Percentiles rank a stretch among this genome's conserved stretches.
Conservation (phyloP, 2,797 vertebrate genomes). For the Micropoecilia bifurca region DNA sequence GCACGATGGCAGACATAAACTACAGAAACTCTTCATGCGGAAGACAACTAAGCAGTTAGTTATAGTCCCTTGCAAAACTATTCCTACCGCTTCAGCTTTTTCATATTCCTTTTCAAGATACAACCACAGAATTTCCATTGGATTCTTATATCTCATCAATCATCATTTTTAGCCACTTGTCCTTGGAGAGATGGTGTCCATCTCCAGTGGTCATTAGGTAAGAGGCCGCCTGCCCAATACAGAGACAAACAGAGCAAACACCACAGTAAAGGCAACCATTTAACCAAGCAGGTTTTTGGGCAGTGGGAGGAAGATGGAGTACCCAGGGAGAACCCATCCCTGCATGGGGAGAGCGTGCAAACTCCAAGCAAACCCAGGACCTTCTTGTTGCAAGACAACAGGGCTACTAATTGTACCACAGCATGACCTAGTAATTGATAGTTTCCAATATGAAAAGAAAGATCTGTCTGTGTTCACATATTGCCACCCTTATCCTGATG, state of each 20-base stretch:
- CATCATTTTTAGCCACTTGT: neutral
- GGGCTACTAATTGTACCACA: neutral
- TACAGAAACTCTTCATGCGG: neutral
- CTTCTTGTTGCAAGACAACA: neutral
- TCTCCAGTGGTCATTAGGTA: neutral
- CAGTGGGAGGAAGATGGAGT: neutral
- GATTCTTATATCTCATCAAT: neutral
- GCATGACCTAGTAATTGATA: neutral
- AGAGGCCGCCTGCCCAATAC: neutral
- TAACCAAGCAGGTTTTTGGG: neutral
- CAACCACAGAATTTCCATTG: neutral
- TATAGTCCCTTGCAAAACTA: neutral
- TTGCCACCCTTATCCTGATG: neutral
- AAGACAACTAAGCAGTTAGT: conserved; percentile 9
- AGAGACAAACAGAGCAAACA: neutral
- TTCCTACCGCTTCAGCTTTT: neutral
- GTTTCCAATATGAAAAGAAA: neutral
- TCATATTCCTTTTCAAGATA: neutral
- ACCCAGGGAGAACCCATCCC: neutral
- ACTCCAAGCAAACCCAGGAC: neutral
- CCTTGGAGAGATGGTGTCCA: neutral
- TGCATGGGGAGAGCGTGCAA: neutral
- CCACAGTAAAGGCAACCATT: neutral
- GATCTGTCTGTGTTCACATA: neutral
- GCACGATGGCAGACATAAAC: conserved; percentile 18